Base-by-base conservation (phyloP, 2,113 vertebrate species). In the Nerophis ophidion region DNA sequence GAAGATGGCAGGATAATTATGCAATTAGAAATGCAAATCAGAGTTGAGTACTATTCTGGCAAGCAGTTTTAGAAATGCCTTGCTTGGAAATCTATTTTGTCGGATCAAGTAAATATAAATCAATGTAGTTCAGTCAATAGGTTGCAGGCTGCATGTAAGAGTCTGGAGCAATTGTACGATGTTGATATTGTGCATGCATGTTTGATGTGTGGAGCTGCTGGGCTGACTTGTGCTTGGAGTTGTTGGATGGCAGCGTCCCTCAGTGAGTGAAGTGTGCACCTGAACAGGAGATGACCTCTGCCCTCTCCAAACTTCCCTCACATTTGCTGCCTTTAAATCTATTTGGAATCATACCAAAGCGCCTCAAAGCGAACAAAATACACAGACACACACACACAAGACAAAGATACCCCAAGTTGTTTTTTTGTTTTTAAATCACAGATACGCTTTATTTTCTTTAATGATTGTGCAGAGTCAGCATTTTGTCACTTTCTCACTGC, bases 211-310 rank as follows among this genome's bases (percentile, higher is more conserved):
- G 44, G 56, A 42, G 60, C 63, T 70, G 61, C 1, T 8, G 48
- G 56, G 47, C 57, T 66, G 61, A 46, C 63, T 66, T 72, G 48
- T 77, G 67, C 61, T 65, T 71, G 42, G 16, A 48, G 55, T 0
- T n/a, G 59, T 76, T 76, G 74, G 60, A 61, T 68, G 66, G 55
- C 59, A 38, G 62, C 45, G 34, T 66, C 55, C 52, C 61, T 57
- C 57, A 51, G 57, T 48, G 64, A 63, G 50, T 42, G 16, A 52
- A 52, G 16, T 17, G 36, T 47, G 56, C 68, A 72, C 60, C 58
- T 75, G 74, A 65, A 53, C 59, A 49, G 8, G 38, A 44, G 7
- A 60, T 36, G 34, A 44, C 40, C 40, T 12, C 56, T 59, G 40
- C 26, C 46, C 14, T 16, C 4, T 12, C 13, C 1, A 15, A 55